These are phyloP conservation scores for Hemithea aestivaria DNA, from an alignment of 2,888 invertebrate genomes.

Conservation along the genomic window DNA sequence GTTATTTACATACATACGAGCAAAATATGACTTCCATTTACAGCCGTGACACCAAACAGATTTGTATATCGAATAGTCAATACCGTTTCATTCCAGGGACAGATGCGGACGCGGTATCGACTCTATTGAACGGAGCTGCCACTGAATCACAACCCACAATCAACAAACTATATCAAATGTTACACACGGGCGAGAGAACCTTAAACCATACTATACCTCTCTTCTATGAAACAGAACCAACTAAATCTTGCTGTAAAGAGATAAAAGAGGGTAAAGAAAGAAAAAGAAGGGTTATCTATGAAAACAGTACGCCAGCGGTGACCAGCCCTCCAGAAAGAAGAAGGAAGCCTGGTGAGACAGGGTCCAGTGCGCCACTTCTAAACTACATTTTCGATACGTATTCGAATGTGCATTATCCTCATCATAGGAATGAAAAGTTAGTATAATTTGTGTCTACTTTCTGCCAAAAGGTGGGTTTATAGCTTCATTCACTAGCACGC, in stretches of 20 bases:
- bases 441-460: no score
- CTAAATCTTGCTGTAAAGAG: conserved; percentile 2
- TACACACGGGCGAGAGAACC: conserved; percentile 50
- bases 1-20: no score
- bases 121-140: conserved; percentile 42
- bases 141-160: conserved; percentile 52
- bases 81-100: conserved; percentile 49
- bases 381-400: conserved; percentile 74
- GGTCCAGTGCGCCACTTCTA: conserved; percentile 65
- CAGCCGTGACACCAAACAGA: no score
- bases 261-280: conserved; percentile 44
- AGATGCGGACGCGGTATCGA: conserved; percentile 54
- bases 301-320: conserved; percentile 34
- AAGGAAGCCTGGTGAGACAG: conserved; percentile 62
- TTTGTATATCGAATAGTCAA: conserved; percentile 4
- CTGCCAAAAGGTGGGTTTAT: no score
- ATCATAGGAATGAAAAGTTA: conserved; percentile 69
- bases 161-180: conserved; percentile 68
- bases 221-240: conserved; percentile 36
- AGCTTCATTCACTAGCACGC: no score
- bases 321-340: conserved; percentile 50
- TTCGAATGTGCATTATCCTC: conserved; percentile 61
- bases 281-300: conserved; percentile 47
- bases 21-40: no score
- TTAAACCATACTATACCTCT: conserved; percentile 10